Percentiles rank a stretch among this genome's conserved stretches.
Evolutionary conservation across 2,797 vertebrate genomes (phyloP).

Genomic region (Trichosurus vulpecula): DNA sequence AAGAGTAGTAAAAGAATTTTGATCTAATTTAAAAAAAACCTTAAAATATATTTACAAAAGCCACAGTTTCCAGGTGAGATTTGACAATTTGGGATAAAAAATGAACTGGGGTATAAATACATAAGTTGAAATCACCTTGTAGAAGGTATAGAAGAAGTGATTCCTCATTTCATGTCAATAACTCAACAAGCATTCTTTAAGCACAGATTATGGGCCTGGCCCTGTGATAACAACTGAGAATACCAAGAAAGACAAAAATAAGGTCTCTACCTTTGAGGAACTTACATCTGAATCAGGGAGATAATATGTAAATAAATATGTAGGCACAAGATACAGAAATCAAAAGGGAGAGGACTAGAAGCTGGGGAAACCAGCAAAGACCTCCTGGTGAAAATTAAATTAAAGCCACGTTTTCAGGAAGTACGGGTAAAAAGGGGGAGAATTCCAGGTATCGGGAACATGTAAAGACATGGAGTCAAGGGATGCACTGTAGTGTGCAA

Average conservation of each 20-base stretch:
- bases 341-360: background rate
- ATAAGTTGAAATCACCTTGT: background rate
- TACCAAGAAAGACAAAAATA: background rate
- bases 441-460: background rate
- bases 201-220: background rate
- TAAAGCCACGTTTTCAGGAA: background rate
- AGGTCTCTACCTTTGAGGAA: background rate
- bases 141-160: background rate
- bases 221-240: background rate
- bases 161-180: background rate
- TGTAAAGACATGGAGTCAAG: background rate
- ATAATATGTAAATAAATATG: background rate
- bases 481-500: background rate
- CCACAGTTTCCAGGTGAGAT: background rate
- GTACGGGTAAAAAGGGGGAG: background rate
- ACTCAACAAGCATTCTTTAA: background rate
- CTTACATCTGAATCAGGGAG: background rate
- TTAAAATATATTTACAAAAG: background rate
- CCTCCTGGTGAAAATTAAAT: background rate
- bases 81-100: background rate
- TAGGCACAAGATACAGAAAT: background rate
- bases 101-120: background rate
- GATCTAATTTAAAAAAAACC: background rate
- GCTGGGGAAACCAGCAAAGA: background rate
- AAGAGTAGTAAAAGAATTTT: background rate